phyloP scores from a whole-genome alignment of 2,113 vertebrate genomes.

The Lampris incognitus region DNA sequence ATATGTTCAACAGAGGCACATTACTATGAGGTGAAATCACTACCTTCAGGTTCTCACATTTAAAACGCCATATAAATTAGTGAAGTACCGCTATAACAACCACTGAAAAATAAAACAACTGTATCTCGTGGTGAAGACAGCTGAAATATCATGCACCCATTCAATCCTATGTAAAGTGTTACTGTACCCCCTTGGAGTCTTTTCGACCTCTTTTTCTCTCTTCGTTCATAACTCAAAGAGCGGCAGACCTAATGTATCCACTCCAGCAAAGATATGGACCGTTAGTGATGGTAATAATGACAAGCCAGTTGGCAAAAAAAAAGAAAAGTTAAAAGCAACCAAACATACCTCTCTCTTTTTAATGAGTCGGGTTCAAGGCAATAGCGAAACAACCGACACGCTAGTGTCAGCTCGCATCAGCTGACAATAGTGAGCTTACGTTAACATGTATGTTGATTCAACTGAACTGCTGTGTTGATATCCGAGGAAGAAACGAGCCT shows the following conservation, averaged over 20 bases:
- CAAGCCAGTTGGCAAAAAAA: constrained; percentile 11
- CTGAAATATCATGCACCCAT: constrained; percentile 10
- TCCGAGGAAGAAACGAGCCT: constrained; percentile 14
- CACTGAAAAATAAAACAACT: not conserved
- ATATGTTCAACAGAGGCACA: not conserved
- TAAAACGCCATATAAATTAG: not conserved
- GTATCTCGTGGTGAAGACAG: not conserved
- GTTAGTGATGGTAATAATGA: constrained; percentile 22
- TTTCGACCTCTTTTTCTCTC: constrained; percentile 3
- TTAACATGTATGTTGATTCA: constrained; percentile 26
- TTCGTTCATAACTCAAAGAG: constrained; percentile 14
- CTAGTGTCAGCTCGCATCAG: constrained; percentile 18
- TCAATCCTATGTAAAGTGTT: not conserved
- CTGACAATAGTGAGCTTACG: constrained; percentile 44
- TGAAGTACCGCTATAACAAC: not conserved
- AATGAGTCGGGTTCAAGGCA: not conserved
- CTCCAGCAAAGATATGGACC: not conserved
- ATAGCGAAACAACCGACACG: not conserved
- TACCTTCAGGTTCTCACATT: not conserved
- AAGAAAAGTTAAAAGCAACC: not conserved
- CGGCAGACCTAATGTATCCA: constrained; percentile 14
- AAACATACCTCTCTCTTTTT: not conserved
- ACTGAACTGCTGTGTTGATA: constrained; percentile 53
- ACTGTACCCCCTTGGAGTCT: constrained; percentile 1
- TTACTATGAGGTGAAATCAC: not conserved